Percentiles rank a stretch among this genome's conserved stretches.
phyloP scores from a whole-genome alignment of 2,113 vertebrate genomes.

The Panthera uncia region DNA sequence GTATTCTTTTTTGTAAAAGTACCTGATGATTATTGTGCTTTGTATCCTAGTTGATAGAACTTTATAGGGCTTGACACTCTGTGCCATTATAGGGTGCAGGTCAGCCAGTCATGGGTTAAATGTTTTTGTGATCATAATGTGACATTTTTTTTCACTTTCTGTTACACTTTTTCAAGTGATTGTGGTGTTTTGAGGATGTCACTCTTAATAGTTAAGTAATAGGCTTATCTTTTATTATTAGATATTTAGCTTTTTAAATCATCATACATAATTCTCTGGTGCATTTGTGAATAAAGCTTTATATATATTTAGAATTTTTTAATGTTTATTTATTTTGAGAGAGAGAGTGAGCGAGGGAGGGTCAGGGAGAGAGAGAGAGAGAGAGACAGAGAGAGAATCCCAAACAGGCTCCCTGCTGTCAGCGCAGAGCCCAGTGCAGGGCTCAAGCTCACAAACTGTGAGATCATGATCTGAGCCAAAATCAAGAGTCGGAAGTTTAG shows the following conservation, averaged over 20 bases:
- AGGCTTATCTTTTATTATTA: neutral
- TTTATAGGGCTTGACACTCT: neutral
- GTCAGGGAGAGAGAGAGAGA: too few species aligned
- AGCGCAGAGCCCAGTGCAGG: too few species aligned
- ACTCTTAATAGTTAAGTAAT: neutral
- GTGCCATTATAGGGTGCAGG: neutral
- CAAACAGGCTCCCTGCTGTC: too few species aligned
- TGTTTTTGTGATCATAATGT: neutral
- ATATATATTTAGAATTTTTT: neutral
- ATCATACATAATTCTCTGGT: neutral
- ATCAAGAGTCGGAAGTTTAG: too few species aligned
- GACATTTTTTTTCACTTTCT: conserved; percentile 3
- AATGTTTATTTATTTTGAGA: too few species aligned
- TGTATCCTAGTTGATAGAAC: neutral
- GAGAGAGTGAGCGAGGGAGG: too few species aligned
- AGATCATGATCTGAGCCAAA: too few species aligned
- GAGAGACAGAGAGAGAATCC: too few species aligned
- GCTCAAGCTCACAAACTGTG: too few species aligned
- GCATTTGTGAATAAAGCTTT: conserved; percentile 29
- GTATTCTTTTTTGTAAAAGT: conserved; percentile 18
- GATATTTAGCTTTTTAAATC: neutral
- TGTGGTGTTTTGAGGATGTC: conserved; percentile 4
- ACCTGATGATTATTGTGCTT: neutral
- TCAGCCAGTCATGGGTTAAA: neutral
- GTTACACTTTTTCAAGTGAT: neutral